Conservation (phyloP, 2,888 invertebrate species). For the Margaritifera margaritifera region DNA sequence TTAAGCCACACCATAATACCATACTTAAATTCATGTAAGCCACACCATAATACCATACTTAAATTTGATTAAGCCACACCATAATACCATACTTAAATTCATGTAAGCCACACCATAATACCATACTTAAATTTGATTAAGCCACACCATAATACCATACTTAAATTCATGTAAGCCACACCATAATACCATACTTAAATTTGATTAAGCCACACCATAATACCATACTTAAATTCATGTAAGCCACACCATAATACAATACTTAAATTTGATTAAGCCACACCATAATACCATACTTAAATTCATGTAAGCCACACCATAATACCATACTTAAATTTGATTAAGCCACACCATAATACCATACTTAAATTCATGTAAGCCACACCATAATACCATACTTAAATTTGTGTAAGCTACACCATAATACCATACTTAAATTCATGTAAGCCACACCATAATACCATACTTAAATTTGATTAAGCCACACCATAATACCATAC, state of each 20-base stretch:
- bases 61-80: background rate
- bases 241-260: background rate
- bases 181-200: slow-evolving; percentile 18
- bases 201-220: background rate
- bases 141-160: slow-evolving; percentile 14
- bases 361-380: slow-evolving; percentile 2
- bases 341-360: slow-evolving; percentile 10
- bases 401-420: background rate
- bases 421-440: slow-evolving; percentile 18
- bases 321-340: slow-evolving; percentile 17
- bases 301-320: background rate
- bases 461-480: slow-evolving; percentile 11
- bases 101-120: slow-evolving; percentile 2
- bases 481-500: slow-evolving; percentile 14
- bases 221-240: slow-evolving; percentile 15
- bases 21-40: slow-evolving; percentile 2
- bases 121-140: slow-evolving; percentile 11
- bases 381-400: slow-evolving; percentile 17
- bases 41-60: slow-evolving; percentile 17
- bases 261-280: background rate
- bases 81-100: slow-evolving; percentile 18
- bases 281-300: slow-evolving; percentile 18
- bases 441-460: slow-evolving; percentile 2
- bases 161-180: background rate
- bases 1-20: slow-evolving; percentile 10